Evolutionary conservation across 1,140 invertebrate species (phyloP), one percentile per base, ranked within the genome.

Genomic region (Zaprionus ornatus): DNA sequence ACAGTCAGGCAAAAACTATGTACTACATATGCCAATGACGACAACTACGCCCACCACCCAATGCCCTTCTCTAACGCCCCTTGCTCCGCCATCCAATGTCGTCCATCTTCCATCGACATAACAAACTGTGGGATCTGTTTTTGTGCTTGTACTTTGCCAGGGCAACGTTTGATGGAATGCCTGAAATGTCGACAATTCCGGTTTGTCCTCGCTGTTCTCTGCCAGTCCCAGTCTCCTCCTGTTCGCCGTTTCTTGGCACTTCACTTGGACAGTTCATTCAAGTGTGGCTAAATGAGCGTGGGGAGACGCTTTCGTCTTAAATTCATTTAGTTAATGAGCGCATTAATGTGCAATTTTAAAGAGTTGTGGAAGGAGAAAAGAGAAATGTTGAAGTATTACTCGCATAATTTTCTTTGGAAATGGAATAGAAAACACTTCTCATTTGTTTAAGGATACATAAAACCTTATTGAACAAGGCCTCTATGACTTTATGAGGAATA

Each of bases 91-190:
- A 7, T 37, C 48, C 63, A 42, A 17, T 25, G n/a, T 56, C 63
- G 52, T 65, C 63, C 52, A 55, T 65, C 63, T 54, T 52, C 79
- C 61, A 80, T 80, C 84, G 83, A 87, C 83, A 88, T 87, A 87
- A 87, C 83, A 87, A 87, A 88, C 84, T 72, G 67, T 48, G 48
- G 68, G 56, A 60, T 70, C 55, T 70, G 66, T 52, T 75, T 70
- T 70, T 75, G 67, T 64, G 52, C 45, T 55, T 75, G 67, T 74
- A 56, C 56, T 78, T 86, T 71, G 84, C 52, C 83, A 72, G 79
- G 83, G 80, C 69, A 86, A 86, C 83, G 63, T 88, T 83, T 86
- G 83, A 86, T 86, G 73, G 72, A 65, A 77, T 79, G 74, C 67
- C 37, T 60, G 48, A 17, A 63, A 67, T 69, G 60, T 50, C 52